phyloP scores from a whole-genome alignment of 92 coral and sea anemone species.

The Porites rus region DNA sequence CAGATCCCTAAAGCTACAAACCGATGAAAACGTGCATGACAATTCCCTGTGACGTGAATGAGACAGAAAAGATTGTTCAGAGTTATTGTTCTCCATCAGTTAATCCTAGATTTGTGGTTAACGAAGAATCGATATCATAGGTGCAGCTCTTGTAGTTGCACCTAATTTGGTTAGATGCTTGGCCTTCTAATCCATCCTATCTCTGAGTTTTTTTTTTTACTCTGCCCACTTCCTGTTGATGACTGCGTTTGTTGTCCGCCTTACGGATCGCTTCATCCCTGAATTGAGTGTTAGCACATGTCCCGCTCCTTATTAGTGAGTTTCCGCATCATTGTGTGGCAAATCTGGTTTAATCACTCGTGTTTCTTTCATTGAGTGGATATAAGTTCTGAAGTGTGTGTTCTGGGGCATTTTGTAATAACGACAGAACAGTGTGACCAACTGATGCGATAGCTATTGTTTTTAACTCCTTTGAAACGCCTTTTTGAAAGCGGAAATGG shows the following conservation, averaged over 20 bases:
- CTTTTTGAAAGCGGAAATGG: slow-evolving; percentile 21
- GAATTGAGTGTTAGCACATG: slow-evolving; percentile 12
- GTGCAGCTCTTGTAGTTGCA: neutral
- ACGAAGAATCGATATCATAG: neutral
- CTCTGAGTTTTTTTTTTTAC: neutral
- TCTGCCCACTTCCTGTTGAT: slow-evolving; percentile 37
- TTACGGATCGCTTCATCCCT: neutral
- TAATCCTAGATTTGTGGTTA: slow-evolving; percentile 7
- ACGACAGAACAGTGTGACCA: slow-evolving; percentile 13
- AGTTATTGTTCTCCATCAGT: neutral
- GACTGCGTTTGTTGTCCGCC: neutral
- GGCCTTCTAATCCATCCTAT: slow-evolving; percentile 8
- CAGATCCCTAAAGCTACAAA: neutral
- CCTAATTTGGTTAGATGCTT: slow-evolving; percentile 42
- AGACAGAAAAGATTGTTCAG: neutral
- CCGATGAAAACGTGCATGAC: neutral
- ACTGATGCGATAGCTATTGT: slow-evolving; percentile 16
- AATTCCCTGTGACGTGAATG: neutral
- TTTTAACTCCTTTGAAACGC: slow-evolving; percentile 25
- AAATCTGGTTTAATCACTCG: slow-evolving; percentile 19
- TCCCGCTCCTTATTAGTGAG: slow-evolving; percentile 30
- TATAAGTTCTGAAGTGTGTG: neutral
- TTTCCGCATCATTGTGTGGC: slow-evolving; percentile 29
- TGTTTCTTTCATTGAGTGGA: neutral
- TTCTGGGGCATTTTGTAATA: too few relatives aligned